Base-by-base conservation (phyloP, 2,113 vertebrate species). In the Corapipo altera region DNA sequence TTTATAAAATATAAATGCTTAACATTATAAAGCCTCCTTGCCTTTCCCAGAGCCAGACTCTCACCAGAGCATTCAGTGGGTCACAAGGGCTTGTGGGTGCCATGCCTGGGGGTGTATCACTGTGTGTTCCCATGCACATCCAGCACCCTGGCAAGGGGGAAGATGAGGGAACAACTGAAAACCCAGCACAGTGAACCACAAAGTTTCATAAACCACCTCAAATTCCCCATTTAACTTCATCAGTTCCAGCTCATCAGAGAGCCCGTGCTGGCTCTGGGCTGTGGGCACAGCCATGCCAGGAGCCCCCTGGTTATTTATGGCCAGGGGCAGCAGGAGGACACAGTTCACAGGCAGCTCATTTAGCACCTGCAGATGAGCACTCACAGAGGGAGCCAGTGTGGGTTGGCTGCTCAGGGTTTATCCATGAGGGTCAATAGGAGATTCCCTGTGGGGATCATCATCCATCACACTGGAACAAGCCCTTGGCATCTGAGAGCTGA, bases 51-150 rank as follows among this genome's bases (percentile, higher is more conserved):
- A 21, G 3, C 7, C 30, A 57, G 48, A 15, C 8, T 12, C 8
- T 64, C 39, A 7, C 11, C 54, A 69, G 48, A 24, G 27, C 28
- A 6, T n/a, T 55, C 33, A 46, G 12, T 24, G 24, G 33, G 5
- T n/a, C 59, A 3, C 12, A 0, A 19, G 41, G 39, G 8, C 49
- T 66, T 8, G 1, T 41, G 80, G 32, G 17, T 46, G 35, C 12
- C 1, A 0, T 28, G 23, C 51, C 55, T 41, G 14, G 21, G 51
- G 59, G n/a, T 72, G 33, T 24, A 2, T 18, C 39, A 16, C 16
- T 6, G 51, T 32, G 26, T n/a, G 28, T 24, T 24, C 35, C 58
- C 4, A 0, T 27, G 64, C 35, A 10, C 57, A 71, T 0, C 44
- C 46, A 52, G 11, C 73, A 19, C 39, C 49, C 39, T 69, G 58